Evolutionary conservation across 1,140 invertebrate genomes (phyloP).

Genomic region (Atta cephalotes): DNA sequence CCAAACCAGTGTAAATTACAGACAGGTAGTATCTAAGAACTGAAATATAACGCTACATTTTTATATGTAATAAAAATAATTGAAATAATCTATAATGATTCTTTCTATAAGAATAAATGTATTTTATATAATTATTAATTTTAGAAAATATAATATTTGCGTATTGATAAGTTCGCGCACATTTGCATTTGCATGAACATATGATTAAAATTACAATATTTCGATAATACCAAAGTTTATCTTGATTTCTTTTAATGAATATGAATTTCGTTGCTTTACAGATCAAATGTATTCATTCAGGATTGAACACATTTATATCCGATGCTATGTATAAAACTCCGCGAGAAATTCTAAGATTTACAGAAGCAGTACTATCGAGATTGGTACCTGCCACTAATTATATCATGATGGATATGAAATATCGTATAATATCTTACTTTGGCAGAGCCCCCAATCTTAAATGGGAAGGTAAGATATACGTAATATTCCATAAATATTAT

Average conservation of each 20-base stretch:
- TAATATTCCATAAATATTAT: background rate
- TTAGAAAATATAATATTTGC: background rate
- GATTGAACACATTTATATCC: slow-evolving; percentile 68
- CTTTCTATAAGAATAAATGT: background rate
- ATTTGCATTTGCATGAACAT: slow-evolving; percentile 3
- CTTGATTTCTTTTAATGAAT: slow-evolving; percentile 31
- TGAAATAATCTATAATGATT: background rate
- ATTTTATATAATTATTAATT: background rate
- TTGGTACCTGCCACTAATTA: slow-evolving; percentile 78
- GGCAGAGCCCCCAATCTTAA: slow-evolving; percentile 71
- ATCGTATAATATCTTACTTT: slow-evolving; percentile 78
- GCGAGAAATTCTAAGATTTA: slow-evolving; percentile 72
- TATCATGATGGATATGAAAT: slow-evolving; percentile 78
- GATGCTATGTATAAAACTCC: slow-evolving; percentile 70
- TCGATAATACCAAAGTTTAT: background rate
- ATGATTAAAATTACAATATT: background rate
- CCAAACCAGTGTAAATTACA: slow-evolving; percentile 64
- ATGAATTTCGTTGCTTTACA: slow-evolving; percentile 51
- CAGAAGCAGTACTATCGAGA: slow-evolving; percentile 71
- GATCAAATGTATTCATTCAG: slow-evolving; percentile 77
- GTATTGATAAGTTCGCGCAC: background rate
- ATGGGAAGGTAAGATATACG: slow-evolving; percentile 75
- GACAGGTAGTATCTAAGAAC: slow-evolving; percentile 71
- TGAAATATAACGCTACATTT: slow-evolving; percentile 9
- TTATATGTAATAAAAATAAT: slow-evolving; percentile 7